Evolutionary conservation across 2,113 vertebrate genomes (phyloP).

Genomic region (Dromaius novaehollandiae): DNA sequence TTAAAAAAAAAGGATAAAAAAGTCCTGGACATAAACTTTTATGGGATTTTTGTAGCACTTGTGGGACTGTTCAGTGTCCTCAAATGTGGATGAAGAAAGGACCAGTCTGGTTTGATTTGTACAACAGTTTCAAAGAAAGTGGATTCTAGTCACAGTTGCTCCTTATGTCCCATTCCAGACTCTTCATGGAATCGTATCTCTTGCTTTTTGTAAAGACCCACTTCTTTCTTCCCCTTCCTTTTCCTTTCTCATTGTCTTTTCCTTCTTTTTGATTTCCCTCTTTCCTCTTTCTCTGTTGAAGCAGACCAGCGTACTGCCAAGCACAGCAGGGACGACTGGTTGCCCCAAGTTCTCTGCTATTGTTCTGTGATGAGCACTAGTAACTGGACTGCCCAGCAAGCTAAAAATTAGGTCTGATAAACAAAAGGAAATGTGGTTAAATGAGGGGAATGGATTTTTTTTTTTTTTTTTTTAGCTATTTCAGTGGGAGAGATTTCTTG

Average conservation of each 20-base stretch:
- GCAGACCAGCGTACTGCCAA: background rate
- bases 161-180: background rate
- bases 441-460: background rate
- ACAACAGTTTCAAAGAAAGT: background rate
- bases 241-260: background rate
- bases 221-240: background rate
- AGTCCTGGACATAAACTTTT: conserved; percentile 33
- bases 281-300: background rate
- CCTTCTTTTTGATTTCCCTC: background rate
- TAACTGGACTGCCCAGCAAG: background rate
- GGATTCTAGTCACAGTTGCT: background rate
- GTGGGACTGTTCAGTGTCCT: conserved; percentile 10
- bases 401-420: background rate
- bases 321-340: rapidly evolving
- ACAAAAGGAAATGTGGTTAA: background rate
- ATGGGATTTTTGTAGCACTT: conserved; percentile 21
- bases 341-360: background rate
- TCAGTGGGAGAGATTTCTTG: background rate
- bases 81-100: background rate
- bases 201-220: background rate
- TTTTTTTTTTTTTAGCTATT: background rate
- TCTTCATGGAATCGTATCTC: background rate
- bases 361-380: background rate
- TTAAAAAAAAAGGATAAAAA: background rate
- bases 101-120: background rate